phyloP scores from a whole-genome alignment of 92 coral and sea anemone genomes.

The Porites evermanni region DNA sequence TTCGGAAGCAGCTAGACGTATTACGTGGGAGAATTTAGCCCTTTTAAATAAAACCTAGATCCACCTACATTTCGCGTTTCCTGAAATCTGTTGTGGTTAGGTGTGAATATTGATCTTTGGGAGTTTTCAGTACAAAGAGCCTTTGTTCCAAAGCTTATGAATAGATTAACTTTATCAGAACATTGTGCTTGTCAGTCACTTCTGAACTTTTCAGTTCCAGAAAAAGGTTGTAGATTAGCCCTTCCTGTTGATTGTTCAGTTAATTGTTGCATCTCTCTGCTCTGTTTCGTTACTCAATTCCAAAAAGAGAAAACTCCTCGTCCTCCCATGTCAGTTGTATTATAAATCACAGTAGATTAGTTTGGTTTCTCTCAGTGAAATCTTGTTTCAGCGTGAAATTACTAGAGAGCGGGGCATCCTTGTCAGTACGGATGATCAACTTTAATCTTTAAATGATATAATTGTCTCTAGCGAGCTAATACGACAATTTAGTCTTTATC shows the following conservation, averaged over 20 bases:
- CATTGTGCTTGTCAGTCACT: background rate
- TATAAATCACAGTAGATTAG: no score
- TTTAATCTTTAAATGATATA: no score
- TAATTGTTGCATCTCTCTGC: no score
- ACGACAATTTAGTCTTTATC: no score
- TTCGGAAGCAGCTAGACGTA: background rate
- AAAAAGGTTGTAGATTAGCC: no score
- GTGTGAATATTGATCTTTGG: constrained; percentile 2
- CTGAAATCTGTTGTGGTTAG: constrained; percentile 26
- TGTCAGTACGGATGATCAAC: no score
- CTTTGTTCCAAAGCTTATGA: background rate
- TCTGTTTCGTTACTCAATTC: no score
- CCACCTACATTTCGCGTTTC: constrained; percentile 15
- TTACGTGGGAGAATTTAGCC: constrained; percentile 27
- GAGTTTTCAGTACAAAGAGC: background rate
- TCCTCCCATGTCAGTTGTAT: background rate
- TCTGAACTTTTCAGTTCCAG: background rate
- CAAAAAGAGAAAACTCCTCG: no score
- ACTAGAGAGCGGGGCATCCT: no score
- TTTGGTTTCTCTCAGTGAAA: background rate
- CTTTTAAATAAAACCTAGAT: background rate
- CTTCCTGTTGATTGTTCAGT: no score
- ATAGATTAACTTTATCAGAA: background rate
- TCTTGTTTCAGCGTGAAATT: background rate
- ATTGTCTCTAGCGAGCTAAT: no score